Evolutionary conservation across 2,113 vertebrate species (phyloP).

Genomic region (Ploceus nigricollis): DNA sequence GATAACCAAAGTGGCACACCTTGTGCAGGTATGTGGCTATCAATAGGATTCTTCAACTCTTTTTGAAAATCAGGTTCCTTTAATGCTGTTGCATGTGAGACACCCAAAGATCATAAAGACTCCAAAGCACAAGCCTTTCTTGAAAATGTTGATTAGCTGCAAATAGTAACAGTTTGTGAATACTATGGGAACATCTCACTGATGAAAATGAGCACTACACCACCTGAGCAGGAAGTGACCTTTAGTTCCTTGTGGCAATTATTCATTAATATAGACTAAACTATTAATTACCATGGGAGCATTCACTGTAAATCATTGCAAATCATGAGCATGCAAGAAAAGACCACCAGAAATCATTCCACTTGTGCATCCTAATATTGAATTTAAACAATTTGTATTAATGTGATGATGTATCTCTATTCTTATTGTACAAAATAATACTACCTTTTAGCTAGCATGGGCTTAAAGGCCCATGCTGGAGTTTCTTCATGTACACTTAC

Average conservation of each 20-base stretch:
- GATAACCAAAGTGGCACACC: not conserved
- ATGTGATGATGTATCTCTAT: not conserved
- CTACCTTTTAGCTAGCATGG: not conserved
- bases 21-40: not conserved
- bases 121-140: not conserved
- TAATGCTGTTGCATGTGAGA: not conserved
- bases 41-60: not conserved
- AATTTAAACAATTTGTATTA: not conserved
- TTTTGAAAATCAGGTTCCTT: not conserved
- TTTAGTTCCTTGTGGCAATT: conserved; percentile 13
- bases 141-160: not conserved
- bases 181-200: not conserved
- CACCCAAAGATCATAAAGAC: not conserved
- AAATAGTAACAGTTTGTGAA: not conserved
- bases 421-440: not conserved
- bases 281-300: not conserved
- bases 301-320: not conserved
- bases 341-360: not conserved
- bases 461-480: not conserved
- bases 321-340: not conserved
- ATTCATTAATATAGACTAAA: not conserved
- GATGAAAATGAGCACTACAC: not conserved
- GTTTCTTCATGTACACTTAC: not conserved
- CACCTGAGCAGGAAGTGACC: not conserved
- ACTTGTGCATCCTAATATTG: not conserved